phyloP scores from a whole-genome alignment of 1,140 invertebrate species.

The Periplaneta americana region DNA sequence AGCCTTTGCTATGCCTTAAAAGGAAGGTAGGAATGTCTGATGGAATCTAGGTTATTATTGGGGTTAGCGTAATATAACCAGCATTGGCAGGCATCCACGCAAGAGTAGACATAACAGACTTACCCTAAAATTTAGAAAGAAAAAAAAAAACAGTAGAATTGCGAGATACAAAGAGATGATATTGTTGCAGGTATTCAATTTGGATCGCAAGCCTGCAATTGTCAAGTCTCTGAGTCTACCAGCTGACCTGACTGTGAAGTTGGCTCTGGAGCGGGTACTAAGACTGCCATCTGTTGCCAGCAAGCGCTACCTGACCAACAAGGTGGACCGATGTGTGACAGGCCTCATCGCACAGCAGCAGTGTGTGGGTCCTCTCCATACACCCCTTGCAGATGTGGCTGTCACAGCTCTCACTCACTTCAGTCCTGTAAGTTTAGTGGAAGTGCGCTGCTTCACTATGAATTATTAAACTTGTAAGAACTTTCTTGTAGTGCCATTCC shows the following conservation, averaged over 20 bases:
- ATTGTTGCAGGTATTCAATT: slow-evolving; percentile 44
- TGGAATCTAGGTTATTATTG: too few species aligned
- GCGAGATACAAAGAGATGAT: too few species aligned
- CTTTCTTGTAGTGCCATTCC: too few species aligned
- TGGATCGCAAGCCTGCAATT: slow-evolving; percentile 33
- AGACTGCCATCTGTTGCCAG: slow-evolving; percentile 87
- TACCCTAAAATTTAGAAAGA: too few species aligned
- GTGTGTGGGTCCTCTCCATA: slow-evolving; percentile 94
- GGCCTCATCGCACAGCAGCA: slow-evolving; percentile 95
- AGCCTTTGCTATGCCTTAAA: too few species aligned
- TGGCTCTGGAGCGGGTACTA: slow-evolving; percentile 74
- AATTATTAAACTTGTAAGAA: too few species aligned
- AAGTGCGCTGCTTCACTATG: too few species aligned
- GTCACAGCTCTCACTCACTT: slow-evolving; percentile 81
- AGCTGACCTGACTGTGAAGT: slow-evolving; percentile 45
- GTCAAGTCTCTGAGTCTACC: slow-evolving; percentile 41
- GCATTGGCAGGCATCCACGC: too few species aligned
- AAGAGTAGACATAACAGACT: too few species aligned
- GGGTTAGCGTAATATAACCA: too few species aligned
- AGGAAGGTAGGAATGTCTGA: too few species aligned
- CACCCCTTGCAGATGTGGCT: slow-evolving; percentile 90
- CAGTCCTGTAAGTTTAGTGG: slow-evolving; percentile 47
- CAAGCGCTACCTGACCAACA: slow-evolving; percentile 92
- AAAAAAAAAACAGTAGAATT: too few species aligned
- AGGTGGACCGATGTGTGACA: slow-evolving; percentile 94